Evolutionary conservation across 2,797 vertebrate species (phyloP).

Genomic region (Falco naumanni): DNA sequence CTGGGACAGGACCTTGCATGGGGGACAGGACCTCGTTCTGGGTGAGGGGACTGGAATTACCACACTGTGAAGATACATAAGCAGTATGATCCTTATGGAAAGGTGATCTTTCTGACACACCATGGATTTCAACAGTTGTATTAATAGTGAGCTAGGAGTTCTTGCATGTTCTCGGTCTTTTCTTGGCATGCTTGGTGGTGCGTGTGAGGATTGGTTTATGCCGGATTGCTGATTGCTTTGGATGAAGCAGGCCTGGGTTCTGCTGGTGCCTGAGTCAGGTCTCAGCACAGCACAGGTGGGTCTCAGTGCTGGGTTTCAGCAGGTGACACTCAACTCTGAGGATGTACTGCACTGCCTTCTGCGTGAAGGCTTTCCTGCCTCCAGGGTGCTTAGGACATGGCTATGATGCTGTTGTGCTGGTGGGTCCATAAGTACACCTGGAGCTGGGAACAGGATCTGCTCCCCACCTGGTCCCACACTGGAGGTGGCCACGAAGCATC

Average conservation of each 20-base stretch:
- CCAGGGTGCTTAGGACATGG: not conserved
- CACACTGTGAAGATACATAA: rapidly evolving
- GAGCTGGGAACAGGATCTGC: not conserved
- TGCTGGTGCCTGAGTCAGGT: not conserved
- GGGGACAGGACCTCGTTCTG: not conserved
- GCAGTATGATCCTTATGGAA: not conserved
- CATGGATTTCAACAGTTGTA: not conserved
- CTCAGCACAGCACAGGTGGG: not conserved
- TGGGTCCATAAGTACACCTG: rapidly evolving
- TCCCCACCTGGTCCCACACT: not conserved
- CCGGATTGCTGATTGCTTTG: not conserved
- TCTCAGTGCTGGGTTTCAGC: not conserved
- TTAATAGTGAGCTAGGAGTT: not conserved
- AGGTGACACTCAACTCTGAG: not conserved
- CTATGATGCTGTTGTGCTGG: not conserved
- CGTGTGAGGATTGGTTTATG: not conserved
- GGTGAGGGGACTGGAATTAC: not conserved
- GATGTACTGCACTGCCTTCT: not conserved
- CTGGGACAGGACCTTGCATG: not conserved
- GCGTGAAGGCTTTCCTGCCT: not conserved
- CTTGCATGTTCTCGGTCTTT: not conserved
- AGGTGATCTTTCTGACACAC: not conserved
- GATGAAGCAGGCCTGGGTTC: not conserved
- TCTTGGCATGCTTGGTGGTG: not conserved
- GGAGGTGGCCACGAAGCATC: not conserved